A percentile compares a stretch with the other conserved stretches of the same genome.
phyloP scores from a whole-genome alignment of 2,888 invertebrate species.

The Microctonus hyperodae region DNA sequence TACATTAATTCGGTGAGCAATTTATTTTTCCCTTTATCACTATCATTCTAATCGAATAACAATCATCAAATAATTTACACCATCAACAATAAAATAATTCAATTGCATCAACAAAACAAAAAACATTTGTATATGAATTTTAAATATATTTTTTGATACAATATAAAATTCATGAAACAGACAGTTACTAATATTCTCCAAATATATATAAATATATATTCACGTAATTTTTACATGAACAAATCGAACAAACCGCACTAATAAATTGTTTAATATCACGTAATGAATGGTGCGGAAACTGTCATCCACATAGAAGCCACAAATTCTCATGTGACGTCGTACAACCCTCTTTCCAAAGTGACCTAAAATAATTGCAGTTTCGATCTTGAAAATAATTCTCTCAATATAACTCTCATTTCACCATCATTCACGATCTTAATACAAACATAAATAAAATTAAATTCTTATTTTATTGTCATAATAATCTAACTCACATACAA shows the following conservation, averaged over 20 bases:
- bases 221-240: slow-evolving; percentile 16
- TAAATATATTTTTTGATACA: too few species aligned
- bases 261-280: slow-evolving; percentile 51
- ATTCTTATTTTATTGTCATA: too few species aligned
- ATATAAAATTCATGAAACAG: too few species aligned
- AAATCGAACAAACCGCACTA: slow-evolving; percentile 27
- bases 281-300: slow-evolving; percentile 45
- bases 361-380: slow-evolving; percentile 22
- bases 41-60: slow-evolving; percentile 1
- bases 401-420: not conserved
- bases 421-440: not conserved
- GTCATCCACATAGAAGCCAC: slow-evolving; percentile 45
- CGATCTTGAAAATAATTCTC: slow-evolving; percentile 28
- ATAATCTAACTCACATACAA: too few species aligned
- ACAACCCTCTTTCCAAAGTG: slow-evolving; percentile 35
- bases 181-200: too few species aligned
- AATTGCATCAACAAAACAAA: too few species aligned
- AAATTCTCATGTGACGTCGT: slow-evolving; percentile 46
- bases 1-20: slow-evolving; percentile 76
- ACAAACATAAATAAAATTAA: too few species aligned
- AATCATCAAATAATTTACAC: too few species aligned
- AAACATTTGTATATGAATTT: too few species aligned
- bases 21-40: slow-evolving; percentile 25
- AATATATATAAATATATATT: not conserved
- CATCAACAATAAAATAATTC: too few species aligned